Conservation (phyloP, 2,797 vertebrate genomes). For the Diplodus sargus region DNA sequence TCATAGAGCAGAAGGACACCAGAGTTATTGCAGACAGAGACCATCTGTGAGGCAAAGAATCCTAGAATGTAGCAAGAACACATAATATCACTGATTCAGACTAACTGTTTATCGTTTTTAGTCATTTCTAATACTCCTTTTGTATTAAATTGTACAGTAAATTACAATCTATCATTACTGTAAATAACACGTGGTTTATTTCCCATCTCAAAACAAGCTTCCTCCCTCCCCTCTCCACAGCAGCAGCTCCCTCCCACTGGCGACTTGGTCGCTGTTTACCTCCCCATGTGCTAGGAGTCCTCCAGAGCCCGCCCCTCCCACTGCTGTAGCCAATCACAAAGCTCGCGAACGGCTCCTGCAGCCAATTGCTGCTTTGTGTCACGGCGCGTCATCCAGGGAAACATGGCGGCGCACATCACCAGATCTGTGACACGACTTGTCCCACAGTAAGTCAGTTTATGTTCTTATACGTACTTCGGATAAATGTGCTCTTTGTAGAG, state of each 20-base stretch:
- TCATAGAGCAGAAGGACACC: slow-evolving; percentile 62
- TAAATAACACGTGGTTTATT: neutral
- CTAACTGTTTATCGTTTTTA: neutral
- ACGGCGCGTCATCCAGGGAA: slow-evolving; percentile 50
- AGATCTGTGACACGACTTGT: slow-evolving; percentile 64
- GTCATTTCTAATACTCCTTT: neutral
- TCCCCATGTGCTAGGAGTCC: slow-evolving; percentile 57
- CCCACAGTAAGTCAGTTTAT: slow-evolving; percentile 80
- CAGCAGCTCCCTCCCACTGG: neutral
- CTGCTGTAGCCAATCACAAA: slow-evolving; percentile 67
- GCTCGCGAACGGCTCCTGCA: neutral
- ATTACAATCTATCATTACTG: neutral
- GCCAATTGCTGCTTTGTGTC: slow-evolving; percentile 70
- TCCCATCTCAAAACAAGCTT: neutral
- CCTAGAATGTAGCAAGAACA: neutral
- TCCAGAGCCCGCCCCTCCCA: slow-evolving; percentile 35
- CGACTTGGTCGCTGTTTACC: slow-evolving; percentile 45
- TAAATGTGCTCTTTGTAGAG: rapidly evolving
- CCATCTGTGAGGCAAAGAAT: slow-evolving; percentile 54
- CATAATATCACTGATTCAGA: neutral
- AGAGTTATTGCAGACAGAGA: slow-evolving; percentile 55
- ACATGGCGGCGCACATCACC: slow-evolving; percentile 82
- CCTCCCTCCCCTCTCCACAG: too few relatives aligned
- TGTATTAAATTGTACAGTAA: neutral
- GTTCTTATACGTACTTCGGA: neutral